Evolutionary conservation across 2,888 invertebrate genomes (phyloP), one percentile per base, ranked within the genome.

Genomic region (Tinea trinotella): DNA sequence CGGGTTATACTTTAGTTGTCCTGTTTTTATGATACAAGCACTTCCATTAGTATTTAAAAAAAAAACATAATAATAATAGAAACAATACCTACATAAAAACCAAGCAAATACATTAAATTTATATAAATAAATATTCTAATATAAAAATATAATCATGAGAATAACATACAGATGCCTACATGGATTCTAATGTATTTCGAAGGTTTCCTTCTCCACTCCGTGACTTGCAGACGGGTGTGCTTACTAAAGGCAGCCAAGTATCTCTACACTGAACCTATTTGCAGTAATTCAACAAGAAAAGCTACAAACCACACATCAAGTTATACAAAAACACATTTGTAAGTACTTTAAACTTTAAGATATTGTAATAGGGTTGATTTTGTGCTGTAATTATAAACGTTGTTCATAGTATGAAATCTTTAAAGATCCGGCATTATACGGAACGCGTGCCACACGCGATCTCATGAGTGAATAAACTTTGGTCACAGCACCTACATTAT

Each of bases 371-470:
- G 13, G 13, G 13, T 6, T 17, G 15, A 12, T 40, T 15, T 40
- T 40, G 13, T 10, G 3, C 6, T 40, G 40, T 6, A 40, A 7
- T 40, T 40, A 40, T n/a, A 17, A 40, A 4, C 2, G 40, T 40
- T 7, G 3, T 40, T 40, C 40, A 4, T 13, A 40, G 40, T 40
- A 40, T 40, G 40, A n/a, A 40, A 40, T 9, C 40, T 40, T n/a
- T n/a, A 13, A 17, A 24, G 50, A 50, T 50, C 50, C 50, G 50
- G 50, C 24, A 50, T 50, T 50, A 50, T 15, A 24, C 22, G 22
- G 48, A 12, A 18, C 48, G 48, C 17, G 50, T 30, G 50, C 24
- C 50, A 50, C 50, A 30, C 50, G 30, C 24, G 15, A 50, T 24
- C 24, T 30, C 24, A 50, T 50, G 50, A 50, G 30, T 30, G 50